These are phyloP conservation scores for Pollenia amentaria DNA, from an alignment of 2,888 invertebrate species.

Conservation along the genomic window DNA sequence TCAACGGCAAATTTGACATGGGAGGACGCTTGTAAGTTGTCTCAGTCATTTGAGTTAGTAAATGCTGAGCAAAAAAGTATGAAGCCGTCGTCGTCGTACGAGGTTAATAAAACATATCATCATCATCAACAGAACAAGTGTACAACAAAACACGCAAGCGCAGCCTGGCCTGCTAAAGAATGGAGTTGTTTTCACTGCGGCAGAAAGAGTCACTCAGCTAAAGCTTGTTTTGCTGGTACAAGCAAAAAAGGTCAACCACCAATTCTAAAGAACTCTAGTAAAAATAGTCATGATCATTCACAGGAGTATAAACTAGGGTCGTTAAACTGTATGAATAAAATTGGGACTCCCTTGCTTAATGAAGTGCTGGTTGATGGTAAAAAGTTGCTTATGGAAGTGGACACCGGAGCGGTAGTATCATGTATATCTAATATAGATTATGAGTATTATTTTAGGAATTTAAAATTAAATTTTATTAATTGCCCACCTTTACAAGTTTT, in stretches of 20 bases:
- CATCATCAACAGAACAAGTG: no score
- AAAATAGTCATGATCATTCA: background rate
- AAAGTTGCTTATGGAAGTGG: conserved; percentile 29
- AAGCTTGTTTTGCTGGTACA: conserved; percentile 24
- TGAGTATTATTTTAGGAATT: conserved; percentile 28
- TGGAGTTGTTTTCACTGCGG: no score
- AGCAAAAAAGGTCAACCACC: background rate
- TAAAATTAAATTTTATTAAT: conserved; percentile 13
- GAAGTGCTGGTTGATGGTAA: background rate
- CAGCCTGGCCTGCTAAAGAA: no score
- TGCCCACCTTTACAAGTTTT: conserved; percentile 32
- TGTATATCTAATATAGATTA: conserved; percentile 33
- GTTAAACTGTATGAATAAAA: conserved; percentile 10
- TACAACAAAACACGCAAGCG: no score
- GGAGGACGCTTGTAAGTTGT: conserved; percentile 8
- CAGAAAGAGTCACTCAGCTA: no score
- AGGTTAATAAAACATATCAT: background rate
- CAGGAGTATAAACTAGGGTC: conserved; percentile 19
- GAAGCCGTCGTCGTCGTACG: conserved; percentile 18
- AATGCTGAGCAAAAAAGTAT: conserved; percentile 29
- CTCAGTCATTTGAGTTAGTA: conserved; percentile 24
- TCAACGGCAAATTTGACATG: no score
- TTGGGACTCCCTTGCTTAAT: background rate
- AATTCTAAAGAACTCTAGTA: background rate
- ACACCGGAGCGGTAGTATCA: conserved; percentile 45